phyloP scores from a whole-genome alignment of 1,140 invertebrate genomes.

The Monochamus saltuarius region DNA sequence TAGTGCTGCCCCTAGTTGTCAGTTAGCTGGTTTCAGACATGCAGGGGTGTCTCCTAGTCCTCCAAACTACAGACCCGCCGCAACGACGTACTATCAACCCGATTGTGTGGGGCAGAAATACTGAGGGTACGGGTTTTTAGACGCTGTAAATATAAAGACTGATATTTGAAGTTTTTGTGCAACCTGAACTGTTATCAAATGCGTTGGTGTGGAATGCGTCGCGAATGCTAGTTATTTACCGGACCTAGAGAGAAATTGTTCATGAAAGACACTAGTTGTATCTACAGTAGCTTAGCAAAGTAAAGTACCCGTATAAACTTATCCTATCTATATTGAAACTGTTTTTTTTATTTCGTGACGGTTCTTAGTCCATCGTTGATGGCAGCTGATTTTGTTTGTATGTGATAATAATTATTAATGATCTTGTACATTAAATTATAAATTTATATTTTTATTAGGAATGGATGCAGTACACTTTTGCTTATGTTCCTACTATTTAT shows the following conservation, averaged over 20 bases:
- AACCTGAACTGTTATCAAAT: constrained; percentile 7
- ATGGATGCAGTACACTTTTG: too few relatives aligned
- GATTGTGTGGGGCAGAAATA: constrained; percentile 49
- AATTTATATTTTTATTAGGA: constrained; percentile 19
- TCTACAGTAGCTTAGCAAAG: neutral
- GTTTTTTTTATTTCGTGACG: constrained; percentile 15
- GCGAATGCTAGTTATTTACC: constrained; percentile 1
- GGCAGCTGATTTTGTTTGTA: constrained; percentile 26
- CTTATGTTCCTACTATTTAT: too few relatives aligned
- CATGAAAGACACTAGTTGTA: too few relatives aligned
- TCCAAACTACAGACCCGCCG: constrained; percentile 57
- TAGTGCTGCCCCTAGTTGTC: constrained; percentile 55
- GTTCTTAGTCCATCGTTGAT: constrained; percentile 18
- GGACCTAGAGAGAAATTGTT: too few relatives aligned
- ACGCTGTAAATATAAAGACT: constrained; percentile 43
- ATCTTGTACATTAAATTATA: constrained; percentile 13
- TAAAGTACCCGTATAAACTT: constrained; percentile 6
- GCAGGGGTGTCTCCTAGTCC: constrained; percentile 57
- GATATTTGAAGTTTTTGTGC: constrained; percentile 27
- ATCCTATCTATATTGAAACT: constrained; percentile 1
- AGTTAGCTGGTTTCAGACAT: constrained; percentile 59
- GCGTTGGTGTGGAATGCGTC: constrained; percentile 8
- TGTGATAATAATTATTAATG: constrained; percentile 22
- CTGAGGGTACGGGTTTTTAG: constrained; percentile 42
- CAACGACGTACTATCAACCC: constrained; percentile 58